Percentiles rank a stretch among this genome's conserved stretches.
Conservation (phyloP, 2,113 vertebrate genomes). For the Sinocyclocheilus maitianheensis region DNA sequence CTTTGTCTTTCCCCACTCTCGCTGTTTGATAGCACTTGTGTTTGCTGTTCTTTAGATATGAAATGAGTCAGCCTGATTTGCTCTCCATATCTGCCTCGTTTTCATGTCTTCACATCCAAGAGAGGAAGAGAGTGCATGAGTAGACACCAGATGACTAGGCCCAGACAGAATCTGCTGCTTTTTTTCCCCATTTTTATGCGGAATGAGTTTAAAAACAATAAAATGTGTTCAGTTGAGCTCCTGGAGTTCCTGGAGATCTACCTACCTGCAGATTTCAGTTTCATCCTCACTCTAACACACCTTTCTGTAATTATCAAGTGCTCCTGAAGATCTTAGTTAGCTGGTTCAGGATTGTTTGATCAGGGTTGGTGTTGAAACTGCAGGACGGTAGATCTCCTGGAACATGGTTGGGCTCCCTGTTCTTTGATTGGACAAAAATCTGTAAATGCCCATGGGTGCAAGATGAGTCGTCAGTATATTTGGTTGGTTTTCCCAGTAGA, state of each 20-base stretch:
- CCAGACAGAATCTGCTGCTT: constrained; percentile 17
- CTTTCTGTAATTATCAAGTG: not conserved
- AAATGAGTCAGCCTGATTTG: constrained; percentile 23
- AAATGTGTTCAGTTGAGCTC: not conserved
- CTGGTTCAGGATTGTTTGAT: not conserved
- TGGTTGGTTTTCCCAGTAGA: not conserved
- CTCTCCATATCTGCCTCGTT: not conserved
- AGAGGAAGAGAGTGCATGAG: constrained; percentile 15
- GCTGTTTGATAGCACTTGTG: constrained; percentile 36
- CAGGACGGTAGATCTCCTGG: not conserved
- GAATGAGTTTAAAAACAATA: not conserved
- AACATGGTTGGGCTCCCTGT: not conserved
- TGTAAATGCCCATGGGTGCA: not conserved
- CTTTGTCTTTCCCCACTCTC: constrained; percentile 43
- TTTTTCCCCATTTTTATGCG: not conserved
- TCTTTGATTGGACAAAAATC: not conserved
- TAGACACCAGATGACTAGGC: not conserved
- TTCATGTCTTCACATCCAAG: constrained; percentile 24
- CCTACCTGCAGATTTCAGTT: too few species aligned
- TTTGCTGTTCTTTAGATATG: not conserved
- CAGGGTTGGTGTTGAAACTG: not conserved
- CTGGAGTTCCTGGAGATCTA: too few species aligned
- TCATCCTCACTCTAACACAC: not conserved
- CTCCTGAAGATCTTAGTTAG: not conserved
- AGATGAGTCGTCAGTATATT: not conserved